Evolutionary conservation across 2,888 invertebrate genomes (phyloP), one percentile per base, ranked within the genome.

Genomic region (Fragum sueziense): DNA sequence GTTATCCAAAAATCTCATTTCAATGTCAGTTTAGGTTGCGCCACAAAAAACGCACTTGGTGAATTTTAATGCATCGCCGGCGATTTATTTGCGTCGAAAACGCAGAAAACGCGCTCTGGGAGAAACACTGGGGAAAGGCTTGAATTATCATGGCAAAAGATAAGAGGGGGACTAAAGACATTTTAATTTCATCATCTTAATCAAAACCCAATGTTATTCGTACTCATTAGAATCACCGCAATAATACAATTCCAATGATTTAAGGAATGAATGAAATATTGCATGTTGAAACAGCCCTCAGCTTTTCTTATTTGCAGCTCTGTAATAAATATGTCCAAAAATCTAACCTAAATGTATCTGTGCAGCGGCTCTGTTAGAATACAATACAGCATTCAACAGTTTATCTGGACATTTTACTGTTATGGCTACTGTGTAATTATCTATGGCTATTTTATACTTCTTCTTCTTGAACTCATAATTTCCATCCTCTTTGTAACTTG

Each of bases 401-500:
- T 95, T 94, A 85, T 96, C 94, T 0, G 94, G 93, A 92, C 96
- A 96, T 88, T 96, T 96, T 2, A 95, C 94, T 93, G 96, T 96
- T 54, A 99, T 95, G 0, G 97, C 99, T 93, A 98, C 97, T 0
- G 97, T 97, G 91, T 98, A 98, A 73, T 93, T 93, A 34, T 93
- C 93, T 80, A 98, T 95, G 0, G 98, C 97, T 92, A 97, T 94
- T 82, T 97, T 95, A 91, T 98, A 99, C 91, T 99, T 98, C 92
- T 97, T 98, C 90, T 96, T 95, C 91, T 98, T 97, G 92, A 98
- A 98, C 93, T 98, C 97, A 87, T 97, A 97, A 93, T 98, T 98
- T 0, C 99, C 99, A 94, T 99, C 99, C 75, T 97, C 97, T 92
- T 98, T 99, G 92, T 98, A 98, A 85, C 95, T 96, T 0, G 94